These are phyloP conservation scores for Parascotia fuliginaria DNA, from an alignment of 2,888 invertebrate genomes.

Conservation along the genomic window DNA sequence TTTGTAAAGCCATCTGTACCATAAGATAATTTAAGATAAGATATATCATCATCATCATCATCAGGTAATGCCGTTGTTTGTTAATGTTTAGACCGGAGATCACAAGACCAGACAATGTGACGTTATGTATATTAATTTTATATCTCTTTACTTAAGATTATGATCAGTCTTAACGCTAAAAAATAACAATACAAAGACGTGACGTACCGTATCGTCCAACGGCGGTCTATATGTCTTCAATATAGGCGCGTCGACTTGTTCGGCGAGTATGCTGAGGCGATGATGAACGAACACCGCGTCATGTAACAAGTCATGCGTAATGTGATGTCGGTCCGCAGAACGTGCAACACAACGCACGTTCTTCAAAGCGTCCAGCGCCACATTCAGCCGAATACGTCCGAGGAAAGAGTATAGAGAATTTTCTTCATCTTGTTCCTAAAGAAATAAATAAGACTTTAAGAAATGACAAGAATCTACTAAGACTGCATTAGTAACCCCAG, in stretches of 20 bases:
- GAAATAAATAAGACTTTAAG: no score
- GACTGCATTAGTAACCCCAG: no score
- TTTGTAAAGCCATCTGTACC: no score
- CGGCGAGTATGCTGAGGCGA: constrained; percentile 43
- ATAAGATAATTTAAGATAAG: no score
- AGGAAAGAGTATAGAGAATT: constrained; percentile 66
- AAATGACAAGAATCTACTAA: no score
- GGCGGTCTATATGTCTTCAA: constrained; percentile 60
- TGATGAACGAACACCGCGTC: constrained; percentile 69
- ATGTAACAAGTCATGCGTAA: constrained; percentile 53
- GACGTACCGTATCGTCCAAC: constrained; percentile 53
- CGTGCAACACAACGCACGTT: constrained; percentile 66
- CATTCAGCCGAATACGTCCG: constrained; percentile 65
- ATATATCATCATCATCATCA: no score
- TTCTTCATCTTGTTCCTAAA: constrained; percentile 59
- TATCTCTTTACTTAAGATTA: no score
- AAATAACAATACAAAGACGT: not conserved
- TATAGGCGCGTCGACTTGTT: constrained; percentile 41
- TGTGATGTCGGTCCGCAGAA: constrained; percentile 55
- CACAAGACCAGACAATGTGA: no score
- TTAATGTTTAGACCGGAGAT: no score
- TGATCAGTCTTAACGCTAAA: no score
- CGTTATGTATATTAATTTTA: no score
- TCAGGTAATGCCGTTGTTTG: no score
- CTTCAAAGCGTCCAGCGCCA: constrained; percentile 69